phyloP scores from a whole-genome alignment of 1,140 invertebrate species.

The Drosophila simulans region DNA sequence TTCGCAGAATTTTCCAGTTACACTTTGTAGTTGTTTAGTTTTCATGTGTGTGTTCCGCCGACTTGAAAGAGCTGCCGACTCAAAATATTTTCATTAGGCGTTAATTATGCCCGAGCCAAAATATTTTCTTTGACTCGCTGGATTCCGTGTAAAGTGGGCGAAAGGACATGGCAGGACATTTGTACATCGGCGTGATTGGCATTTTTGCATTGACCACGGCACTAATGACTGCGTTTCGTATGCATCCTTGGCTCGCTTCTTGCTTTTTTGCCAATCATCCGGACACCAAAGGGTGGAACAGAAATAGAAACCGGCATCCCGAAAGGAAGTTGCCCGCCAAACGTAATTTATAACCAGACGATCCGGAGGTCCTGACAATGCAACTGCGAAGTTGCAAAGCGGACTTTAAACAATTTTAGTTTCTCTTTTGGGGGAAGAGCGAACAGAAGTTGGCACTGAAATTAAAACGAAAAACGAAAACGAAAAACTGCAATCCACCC shows the following conservation, averaged over 20 bases:
- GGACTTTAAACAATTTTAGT: slow-evolving; percentile 3
- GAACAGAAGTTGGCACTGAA: slow-evolving; percentile 71
- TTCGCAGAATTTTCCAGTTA: slow-evolving; percentile 19
- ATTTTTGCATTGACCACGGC: slow-evolving; percentile 27
- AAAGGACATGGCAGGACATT: slow-evolving; percentile 14
- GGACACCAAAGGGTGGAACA: slow-evolving; percentile 18
- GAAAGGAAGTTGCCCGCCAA: slow-evolving; percentile 22
- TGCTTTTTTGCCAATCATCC: slow-evolving; percentile 30
- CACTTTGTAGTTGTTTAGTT: neutral
- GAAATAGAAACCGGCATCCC: slow-evolving; percentile 1
- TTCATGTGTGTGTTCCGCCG: slow-evolving; percentile 9
- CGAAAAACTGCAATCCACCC: slow-evolving; percentile 76
- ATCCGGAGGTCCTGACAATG: slow-evolving; percentile 49
- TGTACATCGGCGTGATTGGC: slow-evolving; percentile 30
- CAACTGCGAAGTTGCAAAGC: slow-evolving; percentile 45
- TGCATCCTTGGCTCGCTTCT: neutral
- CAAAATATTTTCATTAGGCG: slow-evolving; percentile 57
- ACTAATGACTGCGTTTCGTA: slow-evolving; percentile 23
- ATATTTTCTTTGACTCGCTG: slow-evolving; percentile 19
- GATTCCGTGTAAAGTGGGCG: slow-evolving; percentile 18
- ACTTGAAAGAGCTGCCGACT: slow-evolving; percentile 34
- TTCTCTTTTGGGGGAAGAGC: slow-evolving; percentile 5
- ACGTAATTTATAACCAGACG: slow-evolving; percentile 73
- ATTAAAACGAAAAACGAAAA: slow-evolving; percentile 68
- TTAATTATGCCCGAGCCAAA: slow-evolving; percentile 50